Evolutionary conservation across 2,113 vertebrate genomes (phyloP), one percentile per base, ranked within the genome.

Genomic region (Condylura cristata): DNA sequence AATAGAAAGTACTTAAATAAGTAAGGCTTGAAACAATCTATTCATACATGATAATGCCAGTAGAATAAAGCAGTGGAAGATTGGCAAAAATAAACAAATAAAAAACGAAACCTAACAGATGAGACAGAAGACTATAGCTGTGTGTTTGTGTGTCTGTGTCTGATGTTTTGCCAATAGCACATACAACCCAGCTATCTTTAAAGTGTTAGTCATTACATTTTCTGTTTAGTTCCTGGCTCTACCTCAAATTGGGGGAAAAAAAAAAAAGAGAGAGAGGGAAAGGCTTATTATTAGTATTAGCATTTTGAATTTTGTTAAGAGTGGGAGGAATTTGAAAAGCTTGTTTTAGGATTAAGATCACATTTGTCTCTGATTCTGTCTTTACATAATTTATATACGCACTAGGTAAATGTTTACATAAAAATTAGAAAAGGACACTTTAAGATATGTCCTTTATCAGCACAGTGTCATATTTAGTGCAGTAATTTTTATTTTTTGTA

Each of bases 291-390:
- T 60, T 79, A 30, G 0, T 61, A 61, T 65, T 32, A 28, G 6
- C 56, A 17, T 48, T 87, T 48, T 63, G 2, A 86, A 72, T 70
- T 96, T 91, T 82, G 61, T 75, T 71, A 84, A 83, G 44, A 72
- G 10, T 83, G 22, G 26, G 26, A 76, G 20, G 16, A 56, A 70
- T 8, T 18, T 71, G 13, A 70, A 66, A 85, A 72, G 9, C n/a
- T 72, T 89, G 28, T 20, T 51, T 94, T 74, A 82, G 24, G 34
- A 28, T 63, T 71, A 85, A 66, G 16, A 76, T 26, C 11, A 28
- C 6, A n/a, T 60, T 44, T 83, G 51, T 30, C 84, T 18, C 24
- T 96, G 11, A 5, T 93, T 91, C 5, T 90, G 53, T 78, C 94
- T 87, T 84, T 81, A 72, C 3, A 34, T 53, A 60, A 65, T 76